Percentiles rank a stretch among this genome's conserved stretches.
These are phyloP conservation scores for Ypsolopha scabrella DNA, from an alignment of 2,888 invertebrate species.

Conservation along the genomic window DNA sequence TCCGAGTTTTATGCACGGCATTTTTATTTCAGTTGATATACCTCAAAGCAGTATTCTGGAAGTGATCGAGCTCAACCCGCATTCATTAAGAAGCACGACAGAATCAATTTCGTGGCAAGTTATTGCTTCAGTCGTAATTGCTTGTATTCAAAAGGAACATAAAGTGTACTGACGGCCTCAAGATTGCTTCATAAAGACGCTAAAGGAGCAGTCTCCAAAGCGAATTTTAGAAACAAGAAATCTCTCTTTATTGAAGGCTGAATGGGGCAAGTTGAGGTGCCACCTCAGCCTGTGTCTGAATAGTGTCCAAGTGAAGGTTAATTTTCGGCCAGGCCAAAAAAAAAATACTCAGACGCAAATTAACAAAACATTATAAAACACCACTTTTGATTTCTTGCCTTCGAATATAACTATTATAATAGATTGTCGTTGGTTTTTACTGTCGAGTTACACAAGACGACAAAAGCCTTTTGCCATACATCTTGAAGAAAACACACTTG, in stretches of 20 bases:
- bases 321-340: too few species aligned
- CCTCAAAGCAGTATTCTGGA: not conserved
- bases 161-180: conserved; percentile 37
- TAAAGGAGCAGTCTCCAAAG: conserved; percentile 27
- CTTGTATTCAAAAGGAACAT: conserved; percentile 40
- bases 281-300: too few species aligned
- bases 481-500: too few species aligned
- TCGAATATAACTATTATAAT: too few species aligned
- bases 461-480: too few species aligned
- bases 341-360: too few species aligned
- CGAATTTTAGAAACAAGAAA: conserved; percentile 18
- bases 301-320: too few species aligned
- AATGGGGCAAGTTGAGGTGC: not conserved
- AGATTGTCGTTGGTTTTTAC: too few species aligned
- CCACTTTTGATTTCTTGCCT: too few species aligned
- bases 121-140: conserved; percentile 42
- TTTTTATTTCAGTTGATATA: conserved; percentile 40
- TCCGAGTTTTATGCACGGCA: conserved; percentile 51
- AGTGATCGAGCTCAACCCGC: not conserved
- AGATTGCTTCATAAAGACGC: conserved; percentile 46
- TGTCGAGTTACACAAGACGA: too few species aligned
- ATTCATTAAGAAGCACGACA: conserved; percentile 5
- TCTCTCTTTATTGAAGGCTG: conserved; percentile 16
- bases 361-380: too few species aligned
- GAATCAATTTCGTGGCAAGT: conserved; percentile 42